Evolutionary conservation across 2,888 invertebrate genomes (phyloP).

Genomic region (Tetramorium bicarinatum): DNA sequence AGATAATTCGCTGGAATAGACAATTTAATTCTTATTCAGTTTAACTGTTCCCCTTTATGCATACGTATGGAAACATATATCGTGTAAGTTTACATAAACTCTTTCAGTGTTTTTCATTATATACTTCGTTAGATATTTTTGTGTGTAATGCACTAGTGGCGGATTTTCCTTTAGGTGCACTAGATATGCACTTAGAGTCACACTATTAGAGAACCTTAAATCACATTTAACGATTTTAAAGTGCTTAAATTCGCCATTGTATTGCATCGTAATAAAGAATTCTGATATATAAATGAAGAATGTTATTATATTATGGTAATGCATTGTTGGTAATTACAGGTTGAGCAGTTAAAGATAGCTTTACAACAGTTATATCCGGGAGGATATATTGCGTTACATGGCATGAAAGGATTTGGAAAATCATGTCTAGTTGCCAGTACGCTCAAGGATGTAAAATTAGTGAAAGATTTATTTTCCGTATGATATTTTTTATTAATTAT

Average conservation of each 20-base stretch:
- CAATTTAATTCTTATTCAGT: constrained; percentile 46
- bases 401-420: constrained; percentile 93
- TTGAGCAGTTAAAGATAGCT: constrained; percentile 86
- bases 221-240: not conserved
- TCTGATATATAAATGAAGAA: not conserved
- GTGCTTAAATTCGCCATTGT: not conserved
- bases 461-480: constrained; percentile 87
- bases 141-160: not conserved
- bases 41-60: constrained; percentile 61
- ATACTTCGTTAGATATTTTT: not conserved
- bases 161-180: not conserved
- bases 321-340: constrained; percentile 82
- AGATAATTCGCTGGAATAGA: constrained; percentile 18
- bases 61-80: constrained; percentile 64
- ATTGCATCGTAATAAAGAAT: not conserved
- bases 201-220: not conserved
- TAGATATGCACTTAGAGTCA: not conserved
- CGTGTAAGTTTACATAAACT: constrained; percentile 64
- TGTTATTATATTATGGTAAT: not conserved
- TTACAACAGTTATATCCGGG: constrained; percentile 87
- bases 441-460: constrained; percentile 87
- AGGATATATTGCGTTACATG: constrained; percentile 89
- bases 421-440: constrained; percentile 90
- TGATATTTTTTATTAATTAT: constrained; percentile 53
- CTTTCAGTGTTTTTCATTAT: not conserved